Evolutionary conservation across 2,888 invertebrate species (phyloP).

Genomic region (Notodonta dromedarius): DNA sequence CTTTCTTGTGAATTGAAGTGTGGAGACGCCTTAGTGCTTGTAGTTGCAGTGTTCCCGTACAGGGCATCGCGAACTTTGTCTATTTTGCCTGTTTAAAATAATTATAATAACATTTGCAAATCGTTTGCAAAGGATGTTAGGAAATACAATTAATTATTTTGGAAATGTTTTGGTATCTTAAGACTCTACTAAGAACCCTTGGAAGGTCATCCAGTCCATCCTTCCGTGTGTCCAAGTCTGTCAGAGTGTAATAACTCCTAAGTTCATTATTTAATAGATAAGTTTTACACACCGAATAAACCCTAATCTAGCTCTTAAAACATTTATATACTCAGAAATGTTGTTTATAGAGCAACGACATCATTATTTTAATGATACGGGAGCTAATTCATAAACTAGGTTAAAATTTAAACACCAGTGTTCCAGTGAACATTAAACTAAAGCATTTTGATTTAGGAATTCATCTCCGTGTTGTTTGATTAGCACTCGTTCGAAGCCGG

Average conservation of each 20-base stretch:
- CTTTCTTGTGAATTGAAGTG: slow-evolving; percentile 75
- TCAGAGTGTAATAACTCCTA: too few relatives aligned
- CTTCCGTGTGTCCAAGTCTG: too few relatives aligned
- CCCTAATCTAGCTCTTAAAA: background rate
- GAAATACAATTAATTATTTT: too few relatives aligned
- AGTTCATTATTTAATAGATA: too few relatives aligned
- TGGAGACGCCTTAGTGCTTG: slow-evolving; percentile 67
- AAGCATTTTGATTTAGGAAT: slow-evolving; percentile 25
- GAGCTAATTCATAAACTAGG: slow-evolving; percentile 1
- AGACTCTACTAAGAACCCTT: too few relatives aligned
- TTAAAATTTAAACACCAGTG: background rate
- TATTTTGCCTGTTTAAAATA: slow-evolving; percentile 60
- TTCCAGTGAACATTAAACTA: slow-evolving; percentile 10
- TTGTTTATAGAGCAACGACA: background rate
- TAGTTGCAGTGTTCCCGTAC: slow-evolving; percentile 65
- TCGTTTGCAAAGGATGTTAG: background rate
- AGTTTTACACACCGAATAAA: background rate
- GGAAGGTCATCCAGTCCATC: too few relatives aligned
- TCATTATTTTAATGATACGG: background rate
- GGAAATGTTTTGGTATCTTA: too few relatives aligned
- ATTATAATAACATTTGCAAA: background rate
- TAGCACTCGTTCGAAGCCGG: slow-evolving; percentile 18
- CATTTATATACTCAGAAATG: background rate
- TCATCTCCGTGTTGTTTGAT: slow-evolving; percentile 29
- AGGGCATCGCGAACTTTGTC: slow-evolving; percentile 74